phyloP scores from a whole-genome alignment of 2,888 invertebrate genomes.

The Dasypolia templi region DNA sequence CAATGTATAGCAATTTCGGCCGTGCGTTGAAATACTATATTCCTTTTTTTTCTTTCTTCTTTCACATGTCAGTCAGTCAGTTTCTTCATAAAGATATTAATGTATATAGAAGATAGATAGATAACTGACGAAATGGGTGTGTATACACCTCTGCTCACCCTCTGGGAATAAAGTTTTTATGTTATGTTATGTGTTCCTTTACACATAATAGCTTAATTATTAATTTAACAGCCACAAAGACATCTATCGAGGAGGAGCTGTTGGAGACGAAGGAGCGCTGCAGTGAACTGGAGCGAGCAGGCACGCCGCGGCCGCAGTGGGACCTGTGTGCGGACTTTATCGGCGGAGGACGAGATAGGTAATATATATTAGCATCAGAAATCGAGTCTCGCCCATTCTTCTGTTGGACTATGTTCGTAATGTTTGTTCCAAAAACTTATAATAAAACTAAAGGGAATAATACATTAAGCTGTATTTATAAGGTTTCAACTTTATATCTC shows the following conservation, averaged over 20 bases:
- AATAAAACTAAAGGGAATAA: not conserved
- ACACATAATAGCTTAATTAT: not conserved
- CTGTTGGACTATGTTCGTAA: too few species aligned
- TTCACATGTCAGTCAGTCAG: too few species aligned
- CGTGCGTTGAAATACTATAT: too few species aligned
- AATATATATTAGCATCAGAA: not conserved
- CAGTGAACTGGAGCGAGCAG: slow-evolving; percentile 85
- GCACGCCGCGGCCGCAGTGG: slow-evolving; percentile 88
- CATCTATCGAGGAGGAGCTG: slow-evolving; percentile 81
- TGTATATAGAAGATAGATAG: too few species aligned
- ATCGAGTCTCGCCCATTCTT: too few species aligned
- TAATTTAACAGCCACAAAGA: slow-evolving; percentile 74
- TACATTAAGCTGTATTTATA: not conserved
- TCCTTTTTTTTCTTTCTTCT: too few species aligned
- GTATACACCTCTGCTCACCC: not conserved
- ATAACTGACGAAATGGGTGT: not conserved
- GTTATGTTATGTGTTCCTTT: not conserved
- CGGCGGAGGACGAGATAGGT: slow-evolving; percentile 86
- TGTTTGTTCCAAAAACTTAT: not conserved
- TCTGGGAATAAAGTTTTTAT: not conserved
- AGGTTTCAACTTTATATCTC: too few species aligned
- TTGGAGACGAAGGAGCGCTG: slow-evolving; percentile 84
- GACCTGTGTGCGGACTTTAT: slow-evolving; percentile 88
- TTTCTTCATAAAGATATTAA: too few species aligned
- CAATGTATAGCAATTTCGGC: too few species aligned